phyloP scores from a whole-genome alignment of 2,888 invertebrate genomes.

The Chrysomela aeneicollis region DNA sequence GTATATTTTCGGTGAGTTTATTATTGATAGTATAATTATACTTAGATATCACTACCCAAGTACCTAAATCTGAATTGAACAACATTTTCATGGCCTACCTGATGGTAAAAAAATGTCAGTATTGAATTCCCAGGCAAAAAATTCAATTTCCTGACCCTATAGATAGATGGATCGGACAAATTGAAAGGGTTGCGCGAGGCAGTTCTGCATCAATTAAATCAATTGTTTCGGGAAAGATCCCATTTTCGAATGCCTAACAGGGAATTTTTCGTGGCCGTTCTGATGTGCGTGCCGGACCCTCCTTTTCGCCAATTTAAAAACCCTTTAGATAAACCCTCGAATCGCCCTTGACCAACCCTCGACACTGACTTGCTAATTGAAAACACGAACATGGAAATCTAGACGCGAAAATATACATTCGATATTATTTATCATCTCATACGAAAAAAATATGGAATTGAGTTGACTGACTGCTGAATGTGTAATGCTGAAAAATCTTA shows the following conservation, averaged over 20 bases:
- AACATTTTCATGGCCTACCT: too few relatives aligned
- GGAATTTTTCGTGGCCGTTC: not conserved
- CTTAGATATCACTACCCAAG: too few relatives aligned
- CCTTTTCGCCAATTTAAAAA: slow-evolving; percentile 1
- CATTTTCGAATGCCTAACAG: not conserved
- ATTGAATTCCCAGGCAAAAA: too few relatives aligned
- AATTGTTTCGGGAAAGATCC: not conserved
- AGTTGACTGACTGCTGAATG: too few relatives aligned
- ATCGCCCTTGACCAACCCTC: not conserved
- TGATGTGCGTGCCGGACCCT: not conserved
- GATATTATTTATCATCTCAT: too few relatives aligned
- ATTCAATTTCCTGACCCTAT: not conserved
- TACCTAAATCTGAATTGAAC: too few relatives aligned
- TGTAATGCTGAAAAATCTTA: too few relatives aligned
- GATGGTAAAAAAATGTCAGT: too few relatives aligned
- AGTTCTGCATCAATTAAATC: not conserved
- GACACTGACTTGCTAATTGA: not conserved
- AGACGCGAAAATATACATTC: too few relatives aligned
- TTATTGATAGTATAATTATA: too few relatives aligned
- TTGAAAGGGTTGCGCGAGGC: not conserved
- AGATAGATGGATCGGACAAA: not conserved
- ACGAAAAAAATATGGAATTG: too few relatives aligned
- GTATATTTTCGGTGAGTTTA: too few relatives aligned
- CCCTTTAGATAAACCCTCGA: not conserved
- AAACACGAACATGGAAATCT: not conserved